These are phyloP conservation scores for Phania funesta DNA, from an alignment of 2,888 invertebrate species.

Conservation along the genomic window DNA sequence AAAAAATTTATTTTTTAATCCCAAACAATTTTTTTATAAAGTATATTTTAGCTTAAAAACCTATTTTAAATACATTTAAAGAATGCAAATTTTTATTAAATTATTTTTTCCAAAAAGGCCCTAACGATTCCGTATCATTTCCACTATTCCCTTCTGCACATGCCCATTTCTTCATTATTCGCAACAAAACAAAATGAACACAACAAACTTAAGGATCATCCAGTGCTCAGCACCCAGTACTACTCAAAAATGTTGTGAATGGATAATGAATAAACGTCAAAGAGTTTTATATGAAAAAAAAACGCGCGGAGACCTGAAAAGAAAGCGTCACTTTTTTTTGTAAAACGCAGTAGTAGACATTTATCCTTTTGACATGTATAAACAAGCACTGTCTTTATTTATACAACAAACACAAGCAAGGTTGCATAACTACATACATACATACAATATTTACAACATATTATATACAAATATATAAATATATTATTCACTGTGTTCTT, in stretches of 20 bases:
- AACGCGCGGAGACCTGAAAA: conserved; percentile 24
- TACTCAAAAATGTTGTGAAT: conserved; percentile 31
- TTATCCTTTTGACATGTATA: conserved; percentile 67
- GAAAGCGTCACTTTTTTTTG: conserved; percentile 58
- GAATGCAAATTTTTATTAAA: no score
- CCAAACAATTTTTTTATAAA: no score
- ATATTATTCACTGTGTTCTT: conserved; percentile 32
- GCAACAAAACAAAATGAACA: neutral
- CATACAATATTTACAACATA: neutral
- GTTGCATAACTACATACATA: neutral
- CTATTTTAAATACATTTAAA: no score
- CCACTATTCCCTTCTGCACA: neutral
- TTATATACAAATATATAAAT: neutral
- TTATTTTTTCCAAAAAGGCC: no score
- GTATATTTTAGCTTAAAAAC: no score
- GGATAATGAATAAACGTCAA: conserved; percentile 62
- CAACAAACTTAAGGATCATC: conserved; percentile 59
- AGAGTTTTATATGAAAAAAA: conserved; percentile 51
- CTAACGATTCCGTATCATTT: neutral
- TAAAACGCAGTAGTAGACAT: conserved; percentile 43
- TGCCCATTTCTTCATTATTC: conserved; percentile 18
- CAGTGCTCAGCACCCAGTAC: conserved; percentile 54
- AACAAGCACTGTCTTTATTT: conserved; percentile 65
- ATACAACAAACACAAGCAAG: conserved; percentile 28
- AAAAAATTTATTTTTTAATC: no score